Evolutionary conservation across 2,797 vertebrate species (phyloP), one percentile per base, ranked within the genome.

Genomic region (Chanos chanos): DNA sequence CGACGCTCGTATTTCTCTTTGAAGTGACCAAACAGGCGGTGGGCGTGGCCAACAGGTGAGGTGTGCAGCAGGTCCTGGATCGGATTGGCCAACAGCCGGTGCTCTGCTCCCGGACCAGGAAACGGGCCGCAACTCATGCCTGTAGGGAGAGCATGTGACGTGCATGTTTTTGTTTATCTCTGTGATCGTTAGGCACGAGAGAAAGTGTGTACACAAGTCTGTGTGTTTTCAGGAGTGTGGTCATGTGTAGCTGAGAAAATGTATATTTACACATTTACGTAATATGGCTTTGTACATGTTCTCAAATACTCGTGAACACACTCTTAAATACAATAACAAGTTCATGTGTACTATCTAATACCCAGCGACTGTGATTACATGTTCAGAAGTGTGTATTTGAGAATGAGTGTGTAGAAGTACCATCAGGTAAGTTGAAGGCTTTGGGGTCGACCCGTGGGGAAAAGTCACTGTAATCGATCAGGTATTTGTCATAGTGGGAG

Each of bases 401-500:
- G 3, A 22, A 27, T 3, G 41, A 28, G 18, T n/a, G 7, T 3
- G 7, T 10, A 6, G 21, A 37, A 37, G 65, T 67, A 83, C 90
- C 87, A 0, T 85, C 87, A 1, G 90, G 91, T 37, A 92, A 73
- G 3, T 59, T 60, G 7, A 92, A 88, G 34, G 78, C 3, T 2
- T 82, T 79, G 0, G 77, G 24, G 1, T 89, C 85, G 50, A 83
- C 81, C 0, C 68, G 59, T 53, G 81, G 43, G 71, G 75, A 81
- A 57, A 91, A 90, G 27, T 86, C 87, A 0, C 51, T 74, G 83
- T 89, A 90, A 78, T 91, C 67, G 9, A 91, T 86, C 61, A 94
- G 73, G 2, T 91, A 90, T 69, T 93, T 90, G 82, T 94, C 90
- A 0, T 91, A 93, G 77, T 90, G 91, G 47, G 91, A 94, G 0